Conservation (phyloP, 1,140 invertebrate species). For the Zaprionus ornatus region DNA sequence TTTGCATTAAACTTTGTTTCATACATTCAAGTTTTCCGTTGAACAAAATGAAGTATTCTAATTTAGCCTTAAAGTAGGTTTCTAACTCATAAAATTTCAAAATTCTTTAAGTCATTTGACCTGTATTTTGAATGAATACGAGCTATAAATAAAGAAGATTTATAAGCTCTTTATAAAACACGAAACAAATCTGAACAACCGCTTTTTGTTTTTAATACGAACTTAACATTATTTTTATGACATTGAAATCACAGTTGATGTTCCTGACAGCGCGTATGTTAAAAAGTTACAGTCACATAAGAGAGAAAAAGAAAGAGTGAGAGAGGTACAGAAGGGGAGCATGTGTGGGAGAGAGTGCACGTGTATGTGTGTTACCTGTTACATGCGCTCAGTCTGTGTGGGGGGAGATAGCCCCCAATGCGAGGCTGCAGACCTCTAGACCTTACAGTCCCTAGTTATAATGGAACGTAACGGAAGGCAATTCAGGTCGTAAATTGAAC, state of each 20-base stretch:
- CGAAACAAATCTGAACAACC: conserved; percentile 28
- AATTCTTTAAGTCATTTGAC: background rate
- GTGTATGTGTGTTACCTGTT: conserved; percentile 61
- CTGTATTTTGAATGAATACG: background rate
- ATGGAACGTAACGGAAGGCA: conserved; percentile 11
- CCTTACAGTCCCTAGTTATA: conserved; percentile 14
- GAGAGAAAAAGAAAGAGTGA: conserved; percentile 9
- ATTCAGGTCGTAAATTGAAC: conserved; percentile 56
- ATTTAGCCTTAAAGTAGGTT: background rate
- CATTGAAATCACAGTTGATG: conserved; percentile 72
- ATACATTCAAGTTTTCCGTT: background rate
- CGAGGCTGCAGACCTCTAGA: conserved; percentile 31
- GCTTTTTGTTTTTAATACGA: conserved; percentile 51
- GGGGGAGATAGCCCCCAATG: background rate
- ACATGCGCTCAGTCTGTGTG: conserved; percentile 45
- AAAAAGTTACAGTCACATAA: conserved; percentile 21
- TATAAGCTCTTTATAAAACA: conserved; percentile 7
- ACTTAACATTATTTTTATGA: conserved; percentile 69
- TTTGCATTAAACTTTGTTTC: background rate
- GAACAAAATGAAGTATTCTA: no score
- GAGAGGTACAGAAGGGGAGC: background rate
- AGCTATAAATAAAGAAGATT: background rate
- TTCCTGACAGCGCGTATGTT: conserved; percentile 45
- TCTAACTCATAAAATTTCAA: no score
- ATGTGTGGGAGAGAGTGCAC: background rate